Base-by-base conservation (phyloP, 2,797 vertebrate species). In the Alauda arvensis region DNA sequence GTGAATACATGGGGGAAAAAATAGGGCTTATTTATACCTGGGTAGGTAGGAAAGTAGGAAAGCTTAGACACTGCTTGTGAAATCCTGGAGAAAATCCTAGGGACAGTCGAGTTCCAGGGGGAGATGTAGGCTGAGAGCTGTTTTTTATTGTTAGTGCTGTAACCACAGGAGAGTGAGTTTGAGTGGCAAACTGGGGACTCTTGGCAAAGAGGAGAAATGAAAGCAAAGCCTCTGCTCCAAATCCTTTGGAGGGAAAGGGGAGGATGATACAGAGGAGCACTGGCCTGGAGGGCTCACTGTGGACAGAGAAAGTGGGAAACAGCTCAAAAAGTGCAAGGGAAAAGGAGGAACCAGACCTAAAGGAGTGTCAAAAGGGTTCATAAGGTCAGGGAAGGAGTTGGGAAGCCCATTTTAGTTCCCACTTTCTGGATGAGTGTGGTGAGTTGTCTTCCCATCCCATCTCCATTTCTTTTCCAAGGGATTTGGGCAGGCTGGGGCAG, bases 401-500 rank as follows among this genome's bases (percentile, higher is more conserved):
- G 18, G 29, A 74, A 77, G 24, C 29, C 31, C 4, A 2, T 29
- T 71, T 70, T 25, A 39, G 24, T 18, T 77, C 31, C 37, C 25
- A 1, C 20, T 57, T 18, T 76, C 39, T n/a, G 42, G 16, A 2
- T 57, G 52, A 67, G 42, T 0, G 0, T 21, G 49, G 9, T 0
- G 4, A 43, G 31, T 49, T 76, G 23, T 77, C 33, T 89, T 20
- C 53, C 10, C 29, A 6, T 20, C 53, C 10, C 29, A 6, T 53
- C 28, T 55, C 16, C 9, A 5, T 81, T 61, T 48, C 67, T 42
- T 39, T 43, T 28, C 33, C 25, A 28, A 48, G 63, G 51, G 29
- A 5, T 68, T 66, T 56, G 51, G 18, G 23, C 61, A 42, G 37
- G 29, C 42, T 2, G 1, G 6, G 18, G 37, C 26, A 37, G 18